These are phyloP conservation scores for Phycodurus eques DNA, from an alignment of 2,113 vertebrate species.

Conservation along the genomic window DNA sequence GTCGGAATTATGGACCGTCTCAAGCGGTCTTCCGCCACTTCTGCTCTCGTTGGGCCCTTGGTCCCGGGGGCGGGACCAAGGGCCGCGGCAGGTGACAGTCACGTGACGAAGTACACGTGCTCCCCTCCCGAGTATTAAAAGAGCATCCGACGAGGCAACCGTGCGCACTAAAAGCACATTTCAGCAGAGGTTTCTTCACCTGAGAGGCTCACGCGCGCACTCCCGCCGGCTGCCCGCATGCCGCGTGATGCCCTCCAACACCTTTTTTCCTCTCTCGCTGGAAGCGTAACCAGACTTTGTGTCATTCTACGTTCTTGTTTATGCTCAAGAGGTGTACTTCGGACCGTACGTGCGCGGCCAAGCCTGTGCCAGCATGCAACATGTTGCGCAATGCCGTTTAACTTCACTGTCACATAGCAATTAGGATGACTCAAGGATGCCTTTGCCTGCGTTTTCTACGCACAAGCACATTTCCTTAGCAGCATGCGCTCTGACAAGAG, in stretches of 20 bases:
- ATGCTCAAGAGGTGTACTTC: not conserved
- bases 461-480: too few species aligned
- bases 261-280: not conserved
- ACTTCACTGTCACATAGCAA: slow-evolving; percentile 45
- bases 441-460: not conserved
- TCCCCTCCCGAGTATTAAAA: not conserved
- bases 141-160: not conserved
- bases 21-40: too few species aligned
- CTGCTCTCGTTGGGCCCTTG: too few species aligned
- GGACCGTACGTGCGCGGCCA: slow-evolving; percentile 18
- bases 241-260: slow-evolving; percentile 30
- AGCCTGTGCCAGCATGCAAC: slow-evolving; percentile 46
- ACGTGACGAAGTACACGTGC: not conserved
- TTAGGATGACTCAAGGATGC: slow-evolving; percentile 10
- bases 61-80: not conserved
- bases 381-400: slow-evolving; percentile 52
- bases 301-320: not conserved
- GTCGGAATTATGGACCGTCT: too few species aligned
- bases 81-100: not conserved
- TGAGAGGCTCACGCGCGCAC: not conserved
- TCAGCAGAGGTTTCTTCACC: not conserved
- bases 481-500: too few species aligned
- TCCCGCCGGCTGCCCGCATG: slow-evolving; percentile 19
- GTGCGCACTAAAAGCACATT: not conserved
- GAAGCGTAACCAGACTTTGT: not conserved